Evolutionary conservation across 2,888 invertebrate species (phyloP).

Genomic region (Shargacucullia verbasci): DNA sequence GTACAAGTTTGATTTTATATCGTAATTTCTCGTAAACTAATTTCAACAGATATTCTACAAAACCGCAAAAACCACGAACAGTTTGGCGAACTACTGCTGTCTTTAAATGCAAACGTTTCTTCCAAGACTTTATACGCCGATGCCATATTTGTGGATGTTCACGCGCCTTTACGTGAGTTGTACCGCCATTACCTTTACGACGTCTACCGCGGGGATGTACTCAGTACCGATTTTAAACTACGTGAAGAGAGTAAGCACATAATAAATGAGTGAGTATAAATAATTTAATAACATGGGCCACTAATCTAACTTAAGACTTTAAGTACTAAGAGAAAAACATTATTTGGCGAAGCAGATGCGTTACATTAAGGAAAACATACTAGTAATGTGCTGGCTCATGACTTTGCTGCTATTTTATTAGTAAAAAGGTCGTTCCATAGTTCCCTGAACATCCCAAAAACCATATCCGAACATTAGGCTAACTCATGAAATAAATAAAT

Average conservation of each 20-base stretch:
- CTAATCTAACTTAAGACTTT: no score
- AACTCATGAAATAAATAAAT: no score
- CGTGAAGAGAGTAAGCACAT: conserved; percentile 70
- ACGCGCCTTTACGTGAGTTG: conserved; percentile 85
- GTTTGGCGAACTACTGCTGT: conserved; percentile 86
- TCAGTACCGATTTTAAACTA: conserved; percentile 87
- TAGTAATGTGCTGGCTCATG: no score
- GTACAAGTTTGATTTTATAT: no score
- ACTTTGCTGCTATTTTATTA: no score
- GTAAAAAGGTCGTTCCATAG: no score
- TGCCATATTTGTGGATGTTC: conserved; percentile 89
- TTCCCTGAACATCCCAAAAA: no score
- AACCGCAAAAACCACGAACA: conserved; percentile 79
- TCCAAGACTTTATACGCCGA: conserved; percentile 86
- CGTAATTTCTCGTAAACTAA: conserved; percentile 4
- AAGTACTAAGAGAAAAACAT: no score
- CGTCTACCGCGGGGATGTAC: conserved; percentile 89
- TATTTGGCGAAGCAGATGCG: no score
- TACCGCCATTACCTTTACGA: conserved; percentile 86
- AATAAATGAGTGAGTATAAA: conserved; percentile 86
- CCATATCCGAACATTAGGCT: no score
- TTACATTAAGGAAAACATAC: no score
- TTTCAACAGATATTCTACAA: conserved; percentile 71
- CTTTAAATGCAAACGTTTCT: conserved; percentile 62
- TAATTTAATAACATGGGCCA: no score